These are phyloP conservation scores for Sakesphorus luctuosus DNA, from an alignment of 2,113 vertebrate genomes.

Conservation along the genomic window DNA sequence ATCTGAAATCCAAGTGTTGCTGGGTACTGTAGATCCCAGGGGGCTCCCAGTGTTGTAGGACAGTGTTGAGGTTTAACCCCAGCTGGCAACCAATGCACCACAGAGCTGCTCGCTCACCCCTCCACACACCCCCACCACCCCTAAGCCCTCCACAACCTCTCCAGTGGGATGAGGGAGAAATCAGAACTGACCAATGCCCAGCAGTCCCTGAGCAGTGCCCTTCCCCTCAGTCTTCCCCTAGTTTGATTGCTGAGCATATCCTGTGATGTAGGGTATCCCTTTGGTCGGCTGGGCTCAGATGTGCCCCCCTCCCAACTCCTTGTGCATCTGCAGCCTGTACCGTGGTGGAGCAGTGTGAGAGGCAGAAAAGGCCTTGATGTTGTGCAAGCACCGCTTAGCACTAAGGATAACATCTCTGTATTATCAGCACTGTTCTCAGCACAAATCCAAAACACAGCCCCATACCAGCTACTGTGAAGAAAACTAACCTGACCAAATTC, in stretches of 20 bases:
- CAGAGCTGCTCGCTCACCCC: no score
- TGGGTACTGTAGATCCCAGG: not conserved
- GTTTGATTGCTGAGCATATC: not conserved
- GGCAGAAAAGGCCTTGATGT: not conserved
- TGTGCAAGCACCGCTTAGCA: not conserved
- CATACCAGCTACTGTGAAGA: rapidly evolving
- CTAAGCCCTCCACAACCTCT: not conserved
- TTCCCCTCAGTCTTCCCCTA: rapidly evolving
- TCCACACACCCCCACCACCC: not conserved
- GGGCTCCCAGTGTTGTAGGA: not conserved
- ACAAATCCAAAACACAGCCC: not conserved
- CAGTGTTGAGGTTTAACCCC: not conserved
- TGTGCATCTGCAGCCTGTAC: not conserved
- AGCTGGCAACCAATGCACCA: rapidly evolving
- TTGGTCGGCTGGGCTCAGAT: not conserved
- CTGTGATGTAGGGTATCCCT: not conserved
- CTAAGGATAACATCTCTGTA: rapidly evolving
- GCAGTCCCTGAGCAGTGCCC: not conserved
- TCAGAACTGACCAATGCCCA: not conserved
- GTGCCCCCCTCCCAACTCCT: not conserved
- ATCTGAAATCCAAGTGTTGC: not conserved
- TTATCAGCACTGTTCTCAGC: not conserved
- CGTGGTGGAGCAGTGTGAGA: no score
- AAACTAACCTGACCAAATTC: not conserved
- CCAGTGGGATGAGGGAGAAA: rapidly evolving